These are phyloP conservation scores for Campopleginae sp. DNA, from an alignment of 2,888 invertebrate species.

Conservation along the genomic window DNA sequence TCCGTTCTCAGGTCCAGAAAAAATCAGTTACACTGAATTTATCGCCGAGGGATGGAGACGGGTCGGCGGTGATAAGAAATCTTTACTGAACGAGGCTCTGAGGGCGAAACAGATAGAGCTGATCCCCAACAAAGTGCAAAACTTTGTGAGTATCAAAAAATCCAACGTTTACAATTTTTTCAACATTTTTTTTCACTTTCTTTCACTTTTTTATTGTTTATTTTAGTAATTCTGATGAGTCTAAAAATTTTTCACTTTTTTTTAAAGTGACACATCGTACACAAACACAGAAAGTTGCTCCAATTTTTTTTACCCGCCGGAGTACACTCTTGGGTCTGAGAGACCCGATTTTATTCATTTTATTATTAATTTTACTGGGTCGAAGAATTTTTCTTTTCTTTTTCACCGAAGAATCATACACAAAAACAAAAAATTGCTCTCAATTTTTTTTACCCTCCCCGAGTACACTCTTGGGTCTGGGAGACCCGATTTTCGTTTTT, in stretches of 20 bases:
- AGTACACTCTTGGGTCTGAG: slow-evolving; percentile 2
- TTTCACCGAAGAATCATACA: not conserved
- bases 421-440: not conserved
- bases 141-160: slow-evolving; percentile 71
- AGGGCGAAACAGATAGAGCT: slow-evolving; percentile 89
- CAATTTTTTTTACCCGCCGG: not conserved
- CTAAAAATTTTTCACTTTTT: too few species aligned
- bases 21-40: slow-evolving; percentile 87
- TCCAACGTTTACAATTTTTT: too few species aligned
- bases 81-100: slow-evolving; percentile 84
- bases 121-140: slow-evolving; percentile 84
- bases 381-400: too few species aligned
- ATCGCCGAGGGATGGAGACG: slow-evolving; percentile 89
- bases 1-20: slow-evolving; percentile 84
- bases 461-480: not conserved
- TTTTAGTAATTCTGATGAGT: too few species aligned
- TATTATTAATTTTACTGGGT: too few species aligned
- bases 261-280: too few species aligned
- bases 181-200: too few species aligned
- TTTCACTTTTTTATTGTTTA: too few species aligned
- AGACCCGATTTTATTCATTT: not conserved
- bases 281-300: not conserved
- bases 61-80: slow-evolving; percentile 84
- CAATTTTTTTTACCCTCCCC: not conserved
- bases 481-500: not conserved